Percentiles rank a stretch among this genome's conserved stretches.
phyloP scores from a whole-genome alignment of 2,797 vertebrate genomes.

The Clarias laeviceps region DNA sequence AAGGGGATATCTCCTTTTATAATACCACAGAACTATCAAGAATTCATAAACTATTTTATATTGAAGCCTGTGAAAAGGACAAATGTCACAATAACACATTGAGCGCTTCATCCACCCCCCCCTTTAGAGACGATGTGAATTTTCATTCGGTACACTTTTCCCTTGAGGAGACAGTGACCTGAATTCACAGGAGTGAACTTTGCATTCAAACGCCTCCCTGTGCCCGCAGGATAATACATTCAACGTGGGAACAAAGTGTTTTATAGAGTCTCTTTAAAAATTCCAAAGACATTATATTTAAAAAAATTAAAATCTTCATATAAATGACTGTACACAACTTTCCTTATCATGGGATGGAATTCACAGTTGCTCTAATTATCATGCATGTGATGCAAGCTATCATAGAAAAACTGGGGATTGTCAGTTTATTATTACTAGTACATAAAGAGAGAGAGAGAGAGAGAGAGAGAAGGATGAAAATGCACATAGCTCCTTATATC shows the following conservation, averaged over 20 bases:
- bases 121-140: neutral
- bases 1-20: neutral
- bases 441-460: neutral
- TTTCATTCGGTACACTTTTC: slow-evolving; percentile 31
- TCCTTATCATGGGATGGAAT: neutral
- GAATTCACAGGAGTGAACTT: slow-evolving; percentile 35
- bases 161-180: slow-evolving; percentile 41
- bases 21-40: slow-evolving; percentile 28
- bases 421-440: neutral
- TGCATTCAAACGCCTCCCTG: slow-evolving; percentile 29
- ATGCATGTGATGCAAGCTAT: slow-evolving; percentile 21
- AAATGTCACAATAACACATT: slow-evolving; percentile 30
- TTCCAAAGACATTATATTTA: slow-evolving; percentile 22
- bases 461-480: neutral
- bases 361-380: neutral
- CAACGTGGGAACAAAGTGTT: slow-evolving; percentile 3
- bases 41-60: slow-evolving; percentile 33
- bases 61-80: slow-evolving; percentile 6
- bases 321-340: slow-evolving; percentile 35
- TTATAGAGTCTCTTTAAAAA: slow-evolving; percentile 21
- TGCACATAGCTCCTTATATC: neutral
- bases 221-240: slow-evolving; percentile 46
- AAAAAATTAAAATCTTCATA: slow-evolving; percentile 25
- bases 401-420: neutral
- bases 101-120: neutral